Evolutionary conservation across 2,797 vertebrate genomes (phyloP).

Genomic region (Parauchenoglanis punctatus): DNA sequence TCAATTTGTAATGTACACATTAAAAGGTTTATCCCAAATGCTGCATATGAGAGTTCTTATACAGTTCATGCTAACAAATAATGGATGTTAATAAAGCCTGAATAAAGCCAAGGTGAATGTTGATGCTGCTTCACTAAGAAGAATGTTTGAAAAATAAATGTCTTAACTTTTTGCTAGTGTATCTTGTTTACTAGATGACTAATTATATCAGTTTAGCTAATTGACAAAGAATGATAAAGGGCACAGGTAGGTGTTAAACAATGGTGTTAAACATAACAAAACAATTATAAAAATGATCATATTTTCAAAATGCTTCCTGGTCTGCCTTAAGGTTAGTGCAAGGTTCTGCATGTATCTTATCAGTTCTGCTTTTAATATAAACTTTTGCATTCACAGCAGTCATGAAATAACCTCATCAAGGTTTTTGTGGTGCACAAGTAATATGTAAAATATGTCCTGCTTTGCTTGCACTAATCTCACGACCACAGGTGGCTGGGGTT

Average conservation of each 20-base stretch:
- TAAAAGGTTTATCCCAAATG: not conserved
- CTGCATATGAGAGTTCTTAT: not conserved
- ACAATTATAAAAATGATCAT: not conserved
- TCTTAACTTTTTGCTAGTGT: not conserved
- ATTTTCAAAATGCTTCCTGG: not conserved
- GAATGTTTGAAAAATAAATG: not conserved
- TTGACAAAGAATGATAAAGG: not conserved
- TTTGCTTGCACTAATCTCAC: conserved; percentile 52
- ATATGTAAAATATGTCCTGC: conserved; percentile 33
- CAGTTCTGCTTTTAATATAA: not conserved
- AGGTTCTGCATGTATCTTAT: not conserved
- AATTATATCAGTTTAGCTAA: not conserved
- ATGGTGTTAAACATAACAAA: not conserved
- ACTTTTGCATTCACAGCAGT: conserved; percentile 7
- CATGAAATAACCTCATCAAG: conserved; percentile 27
- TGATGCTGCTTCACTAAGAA: not conserved
- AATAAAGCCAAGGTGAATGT: not conserved
- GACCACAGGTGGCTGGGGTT: conserved; percentile 58
- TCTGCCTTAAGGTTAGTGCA: not conserved
- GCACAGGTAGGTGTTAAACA: not conserved
- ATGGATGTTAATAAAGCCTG: not conserved
- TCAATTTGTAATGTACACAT: not conserved
- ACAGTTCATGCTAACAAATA: not conserved
- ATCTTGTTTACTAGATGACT: not conserved
- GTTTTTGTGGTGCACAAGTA: conserved; percentile 22